Evolutionary conservation across 2,113 vertebrate species (phyloP), one percentile per base, ranked within the genome.

Genomic region (Suncus etruscus): DNA sequence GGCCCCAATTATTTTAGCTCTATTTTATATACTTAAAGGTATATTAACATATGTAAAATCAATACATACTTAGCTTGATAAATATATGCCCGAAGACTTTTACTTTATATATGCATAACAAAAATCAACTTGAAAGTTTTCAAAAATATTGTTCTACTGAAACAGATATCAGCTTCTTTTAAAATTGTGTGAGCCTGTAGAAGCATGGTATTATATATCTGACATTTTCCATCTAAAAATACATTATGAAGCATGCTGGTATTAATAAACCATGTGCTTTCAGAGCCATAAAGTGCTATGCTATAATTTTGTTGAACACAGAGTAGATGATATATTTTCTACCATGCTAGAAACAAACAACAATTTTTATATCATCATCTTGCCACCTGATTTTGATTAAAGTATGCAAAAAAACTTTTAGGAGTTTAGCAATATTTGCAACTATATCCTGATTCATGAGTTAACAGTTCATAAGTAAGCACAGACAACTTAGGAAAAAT

Each of bases 261-360:
- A 97, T 98, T 97, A 98, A 98, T 97, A 98, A 98, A 97, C 96
- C 96, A 97, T 97, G 93, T 95, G 95, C 93, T 97, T 96, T 96
- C 92, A 95, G 96, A 97, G 96, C 95, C 93, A 95, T 94, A 68
- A 93, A 92, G 86, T 94, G 93, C 87, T 96, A 92, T 95, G 91
- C 94, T 92, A 76, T 97, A 97, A 98, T 97, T 96, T 97, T 97
- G 94, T 96, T 91, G 94, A 97, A 97, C 97, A 97, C 81, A 95
- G 91, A 90, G 72, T 94, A 94, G 88, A 95, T 87, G 65, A 6
- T 4, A 86, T 77, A 96, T 97, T 97, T 97, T 92, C 92, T 88
- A 90, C 72, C 78, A 93, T 74, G 72, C 25, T 92, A 95, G 96
- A 94, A 96, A 96, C 87, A 96, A 86, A 97, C 45, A 97, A 93